Evolutionary conservation across 2,888 invertebrate genomes (phyloP).

Genomic region (Carcina quercana): DNA sequence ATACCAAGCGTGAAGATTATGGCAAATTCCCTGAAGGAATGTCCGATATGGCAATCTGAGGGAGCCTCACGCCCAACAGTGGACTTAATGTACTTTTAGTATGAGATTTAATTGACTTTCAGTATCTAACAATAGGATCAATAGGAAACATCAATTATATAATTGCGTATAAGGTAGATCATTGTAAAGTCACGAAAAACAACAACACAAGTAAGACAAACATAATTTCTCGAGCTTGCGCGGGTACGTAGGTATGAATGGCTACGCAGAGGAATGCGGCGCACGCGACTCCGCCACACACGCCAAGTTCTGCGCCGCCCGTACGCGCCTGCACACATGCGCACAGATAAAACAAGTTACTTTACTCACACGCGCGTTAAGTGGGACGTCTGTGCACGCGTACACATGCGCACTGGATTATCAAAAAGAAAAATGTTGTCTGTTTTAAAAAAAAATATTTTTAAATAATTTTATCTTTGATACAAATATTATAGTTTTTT

Average conservation of each 20-base stretch:
- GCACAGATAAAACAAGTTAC: conserved; percentile 48
- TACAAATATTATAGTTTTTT: no score
- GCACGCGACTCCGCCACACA: conserved; percentile 42
- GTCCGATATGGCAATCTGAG: no score
- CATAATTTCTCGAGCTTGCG: conserved; percentile 31
- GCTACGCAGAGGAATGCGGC: conserved; percentile 61
- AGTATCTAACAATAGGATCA: no score
- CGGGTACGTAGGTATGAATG: conserved; percentile 53
- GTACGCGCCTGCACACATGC: conserved; percentile 30
- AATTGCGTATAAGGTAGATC: conserved; percentile 14
- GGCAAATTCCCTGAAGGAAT: no score
- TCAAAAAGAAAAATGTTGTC: conserved; percentile 26
- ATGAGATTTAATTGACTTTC: no score
- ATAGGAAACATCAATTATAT: no score
- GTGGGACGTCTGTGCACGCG: conserved; percentile 24
- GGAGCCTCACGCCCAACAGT: no score
- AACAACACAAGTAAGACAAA: conserved; percentile 41
- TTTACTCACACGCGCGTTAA: conserved; percentile 31
- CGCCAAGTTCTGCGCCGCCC: conserved; percentile 16
- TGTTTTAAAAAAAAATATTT: background rate
- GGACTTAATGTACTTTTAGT: no score
- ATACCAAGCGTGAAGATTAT: no score
- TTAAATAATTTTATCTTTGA: no score
- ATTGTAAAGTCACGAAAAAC: conserved; percentile 23
- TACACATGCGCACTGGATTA: conserved; percentile 35